Evolutionary conservation across 2,797 vertebrate genomes (phyloP).

Genomic region (Thamnophis elegans): DNA sequence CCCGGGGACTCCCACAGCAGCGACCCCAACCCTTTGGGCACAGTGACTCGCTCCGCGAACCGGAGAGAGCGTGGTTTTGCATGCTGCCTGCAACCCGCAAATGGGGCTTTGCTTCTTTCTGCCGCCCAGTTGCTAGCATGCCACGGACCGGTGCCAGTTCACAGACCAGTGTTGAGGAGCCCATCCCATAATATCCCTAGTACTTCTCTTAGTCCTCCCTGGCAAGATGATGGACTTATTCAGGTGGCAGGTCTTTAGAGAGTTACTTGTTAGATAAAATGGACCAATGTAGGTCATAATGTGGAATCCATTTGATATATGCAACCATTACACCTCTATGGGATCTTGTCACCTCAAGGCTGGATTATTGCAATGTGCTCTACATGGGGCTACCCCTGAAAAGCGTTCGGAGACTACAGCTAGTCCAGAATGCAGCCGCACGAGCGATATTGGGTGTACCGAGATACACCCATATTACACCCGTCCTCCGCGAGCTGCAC

Average conservation of each 20-base stretch:
- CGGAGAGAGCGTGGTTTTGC: not conserved
- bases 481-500: too few species aligned
- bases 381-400: too few species aligned
- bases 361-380: too few species aligned
- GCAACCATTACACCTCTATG: not conserved
- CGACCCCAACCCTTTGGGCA: not conserved
- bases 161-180: not conserved
- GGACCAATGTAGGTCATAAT: not conserved
- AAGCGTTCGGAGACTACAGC: too few species aligned
- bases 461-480: too few species aligned
- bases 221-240: not conserved
- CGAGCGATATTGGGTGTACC: too few species aligned
- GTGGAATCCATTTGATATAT: not conserved
- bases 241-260: not conserved
- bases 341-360: too few species aligned
- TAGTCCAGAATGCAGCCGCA: too few species aligned
- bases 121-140: not conserved
- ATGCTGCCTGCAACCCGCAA: not conserved
- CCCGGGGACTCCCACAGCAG: not conserved
- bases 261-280: not conserved
- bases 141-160: not conserved
- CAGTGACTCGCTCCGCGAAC: not conserved
- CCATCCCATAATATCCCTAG: not conserved
- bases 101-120: not conserved
- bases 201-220: not conserved